Evolutionary conservation across 2,797 vertebrate genomes (phyloP).

Genomic region (Fundulus diaphanus): DNA sequence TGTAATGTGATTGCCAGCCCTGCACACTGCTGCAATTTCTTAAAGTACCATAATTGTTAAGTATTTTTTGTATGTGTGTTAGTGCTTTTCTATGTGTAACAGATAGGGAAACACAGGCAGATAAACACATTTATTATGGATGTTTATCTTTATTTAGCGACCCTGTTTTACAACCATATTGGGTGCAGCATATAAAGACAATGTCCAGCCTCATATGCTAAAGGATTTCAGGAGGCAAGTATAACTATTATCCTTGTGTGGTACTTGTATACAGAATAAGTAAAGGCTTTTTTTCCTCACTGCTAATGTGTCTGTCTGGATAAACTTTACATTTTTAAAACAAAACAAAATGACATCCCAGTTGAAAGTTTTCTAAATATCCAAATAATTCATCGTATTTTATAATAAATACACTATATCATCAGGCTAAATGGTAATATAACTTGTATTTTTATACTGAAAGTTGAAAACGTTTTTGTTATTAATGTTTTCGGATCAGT

Average conservation of each 20-base stretch:
- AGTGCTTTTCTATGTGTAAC: not conserved
- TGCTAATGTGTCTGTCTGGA: not conserved
- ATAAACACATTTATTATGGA: not conserved
- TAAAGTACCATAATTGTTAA: conserved; percentile 7
- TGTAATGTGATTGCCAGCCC: conserved; percentile 15
- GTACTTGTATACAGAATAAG: not conserved
- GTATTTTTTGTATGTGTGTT: conserved; percentile 4
- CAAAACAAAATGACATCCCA: no score
- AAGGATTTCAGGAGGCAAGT: not conserved
- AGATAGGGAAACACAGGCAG: not conserved
- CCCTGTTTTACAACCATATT: no score
- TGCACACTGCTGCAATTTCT: conserved; percentile 10
- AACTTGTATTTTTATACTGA: no score
- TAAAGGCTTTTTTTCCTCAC: not conserved
- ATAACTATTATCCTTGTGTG: not conserved
- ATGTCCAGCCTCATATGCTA: not conserved
- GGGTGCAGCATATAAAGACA: not conserved
- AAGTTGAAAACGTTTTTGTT: no score
- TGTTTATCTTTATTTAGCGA: not conserved
- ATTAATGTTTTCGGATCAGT: no score
- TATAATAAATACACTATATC: no score
- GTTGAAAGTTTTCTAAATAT: no score
- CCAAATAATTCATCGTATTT: no score
- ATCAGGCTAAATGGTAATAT: no score
- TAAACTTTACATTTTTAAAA: no score